These are phyloP conservation scores for Cynodonichthys magdalenae DNA, from an alignment of 2,797 vertebrate species.

Conservation along the genomic window DNA sequence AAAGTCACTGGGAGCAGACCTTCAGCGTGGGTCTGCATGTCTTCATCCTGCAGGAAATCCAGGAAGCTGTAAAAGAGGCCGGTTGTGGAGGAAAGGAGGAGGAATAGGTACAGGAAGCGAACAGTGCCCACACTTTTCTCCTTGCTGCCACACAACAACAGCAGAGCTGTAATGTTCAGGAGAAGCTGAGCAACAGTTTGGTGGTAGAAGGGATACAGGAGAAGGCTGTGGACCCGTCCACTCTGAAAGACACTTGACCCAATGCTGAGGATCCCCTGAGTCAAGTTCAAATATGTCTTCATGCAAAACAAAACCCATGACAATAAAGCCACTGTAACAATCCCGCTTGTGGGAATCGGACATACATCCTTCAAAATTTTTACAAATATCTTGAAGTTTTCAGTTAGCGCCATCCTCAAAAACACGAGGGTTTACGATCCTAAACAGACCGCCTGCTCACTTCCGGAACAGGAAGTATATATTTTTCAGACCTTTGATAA, in stretches of 20 bases:
- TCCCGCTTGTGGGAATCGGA: conserved; percentile 57
- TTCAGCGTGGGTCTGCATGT: conserved; percentile 32
- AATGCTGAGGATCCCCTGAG: conserved; percentile 48
- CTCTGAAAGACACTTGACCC: conserved; percentile 56
- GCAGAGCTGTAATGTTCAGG: conserved; percentile 43
- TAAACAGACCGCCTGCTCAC: background rate
- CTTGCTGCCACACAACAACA: conserved; percentile 61
- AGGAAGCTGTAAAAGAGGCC: conserved; percentile 67
- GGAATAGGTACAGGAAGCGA: conserved; percentile 65
- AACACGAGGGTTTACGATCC: background rate
- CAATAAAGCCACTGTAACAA: conserved; percentile 25
- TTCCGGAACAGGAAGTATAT: conserved; percentile 22
- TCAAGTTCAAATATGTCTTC: conserved; percentile 34
- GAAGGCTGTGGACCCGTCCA: conserved; percentile 62
- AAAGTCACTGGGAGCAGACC: conserved; percentile 63
- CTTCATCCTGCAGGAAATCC: conserved; percentile 48
- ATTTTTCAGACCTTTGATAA: background rate
- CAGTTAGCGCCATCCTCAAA: conserved; percentile 8
- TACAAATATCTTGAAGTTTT: conserved; percentile 18
- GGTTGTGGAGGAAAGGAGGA: conserved; percentile 55
- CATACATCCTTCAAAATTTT: conserved; percentile 30
- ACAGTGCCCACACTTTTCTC: conserved; percentile 73
- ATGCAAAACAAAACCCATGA: conserved; percentile 56
- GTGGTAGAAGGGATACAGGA: conserved; percentile 61
- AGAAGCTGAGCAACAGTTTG: conserved; percentile 55